Conservation (phyloP, 2,797 vertebrate species). For the Muraenolepis orangiensis region DNA sequence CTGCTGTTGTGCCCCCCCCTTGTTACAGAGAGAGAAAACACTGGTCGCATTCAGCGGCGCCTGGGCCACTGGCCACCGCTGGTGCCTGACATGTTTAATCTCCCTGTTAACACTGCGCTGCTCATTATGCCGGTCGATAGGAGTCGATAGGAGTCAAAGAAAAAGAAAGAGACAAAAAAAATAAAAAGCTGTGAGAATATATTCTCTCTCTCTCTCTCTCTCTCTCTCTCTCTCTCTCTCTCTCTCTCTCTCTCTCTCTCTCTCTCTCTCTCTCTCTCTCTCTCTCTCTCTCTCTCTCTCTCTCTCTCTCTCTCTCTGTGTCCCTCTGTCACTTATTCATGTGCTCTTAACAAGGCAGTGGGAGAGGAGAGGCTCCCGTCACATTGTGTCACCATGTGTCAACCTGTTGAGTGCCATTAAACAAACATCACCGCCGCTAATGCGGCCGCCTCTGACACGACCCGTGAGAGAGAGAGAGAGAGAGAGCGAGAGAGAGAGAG, state of each 20-base stretch:
- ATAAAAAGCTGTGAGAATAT: background rate
- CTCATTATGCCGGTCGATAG: background rate
- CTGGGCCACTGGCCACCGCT: background rate
- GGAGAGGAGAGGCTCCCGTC: slow-evolving; percentile 38
- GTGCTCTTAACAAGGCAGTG: slow-evolving; percentile 36
- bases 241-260: slow-evolving; percentile 27
- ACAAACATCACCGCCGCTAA: slow-evolving; percentile 56
- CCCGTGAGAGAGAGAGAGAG: background rate
- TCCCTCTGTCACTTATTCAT: slow-evolving; percentile 42
- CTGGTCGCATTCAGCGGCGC: background rate
- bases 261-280: slow-evolving; percentile 32
- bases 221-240: slow-evolving; percentile 20
- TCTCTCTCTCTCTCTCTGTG: slow-evolving; percentile 13
- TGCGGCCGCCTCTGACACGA: slow-evolving; percentile 43
- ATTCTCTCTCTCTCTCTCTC: slow-evolving; percentile 7
- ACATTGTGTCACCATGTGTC: slow-evolving; percentile 61
- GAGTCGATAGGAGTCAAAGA: background rate
- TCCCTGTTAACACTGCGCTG: slow-evolving; percentile 1
- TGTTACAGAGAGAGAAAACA: background rate
- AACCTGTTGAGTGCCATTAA: slow-evolving; percentile 43
- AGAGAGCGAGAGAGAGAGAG: too few species aligned
- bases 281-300: slow-evolving; percentile 6
- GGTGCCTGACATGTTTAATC: background rate
- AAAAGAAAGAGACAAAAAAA: background rate
- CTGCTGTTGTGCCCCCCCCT: background rate